These are phyloP conservation scores for Blera fallax DNA, from an alignment of 2,888 invertebrate species.

Conservation along the genomic window DNA sequence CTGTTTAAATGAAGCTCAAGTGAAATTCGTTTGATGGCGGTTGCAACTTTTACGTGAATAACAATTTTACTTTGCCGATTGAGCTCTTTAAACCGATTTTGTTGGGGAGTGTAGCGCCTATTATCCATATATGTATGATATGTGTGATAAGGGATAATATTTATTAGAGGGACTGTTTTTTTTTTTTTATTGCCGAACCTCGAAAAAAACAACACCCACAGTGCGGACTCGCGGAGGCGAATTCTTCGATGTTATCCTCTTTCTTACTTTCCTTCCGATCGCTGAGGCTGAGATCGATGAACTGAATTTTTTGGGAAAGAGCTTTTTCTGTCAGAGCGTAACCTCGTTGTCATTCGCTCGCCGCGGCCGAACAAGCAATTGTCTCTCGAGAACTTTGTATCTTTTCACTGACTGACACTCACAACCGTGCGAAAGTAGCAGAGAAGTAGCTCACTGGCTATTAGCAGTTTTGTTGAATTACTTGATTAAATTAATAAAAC, in stretches of 20 bases:
- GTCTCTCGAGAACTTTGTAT: conserved; percentile 21
- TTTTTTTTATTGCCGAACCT: conserved; percentile 7
- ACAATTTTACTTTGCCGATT: conserved; percentile 31
- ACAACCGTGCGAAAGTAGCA: conserved; percentile 11
- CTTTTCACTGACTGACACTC: conserved; percentile 10
- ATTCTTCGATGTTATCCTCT: conserved; percentile 11
- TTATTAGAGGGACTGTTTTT: conserved; percentile 13
- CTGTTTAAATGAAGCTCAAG: neutral
- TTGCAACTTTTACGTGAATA: conserved; percentile 43
- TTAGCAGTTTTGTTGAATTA: conserved; percentile 64
- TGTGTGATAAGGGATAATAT: conserved; percentile 42
- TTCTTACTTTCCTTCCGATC: conserved; percentile 76
- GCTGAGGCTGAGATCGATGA: conserved; percentile 81
- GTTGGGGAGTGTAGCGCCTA: conserved; percentile 23
- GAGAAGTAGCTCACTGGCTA: conserved; percentile 23
- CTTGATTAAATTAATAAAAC: conserved; percentile 63
- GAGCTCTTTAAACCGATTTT: conserved; percentile 61
- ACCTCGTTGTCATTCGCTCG: conserved; percentile 18
- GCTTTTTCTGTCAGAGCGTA: conserved; percentile 60
- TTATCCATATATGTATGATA: conserved; percentile 63
- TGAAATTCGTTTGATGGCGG: conserved; percentile 25
- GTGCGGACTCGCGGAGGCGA: conserved; percentile 13
- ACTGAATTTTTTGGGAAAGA: conserved; percentile 76
- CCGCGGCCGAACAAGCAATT: neutral
- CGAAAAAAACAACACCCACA: conserved; percentile 15